Conservation (phyloP, 2,113 vertebrate species). For the Pelmatolapia mariae region DNA sequence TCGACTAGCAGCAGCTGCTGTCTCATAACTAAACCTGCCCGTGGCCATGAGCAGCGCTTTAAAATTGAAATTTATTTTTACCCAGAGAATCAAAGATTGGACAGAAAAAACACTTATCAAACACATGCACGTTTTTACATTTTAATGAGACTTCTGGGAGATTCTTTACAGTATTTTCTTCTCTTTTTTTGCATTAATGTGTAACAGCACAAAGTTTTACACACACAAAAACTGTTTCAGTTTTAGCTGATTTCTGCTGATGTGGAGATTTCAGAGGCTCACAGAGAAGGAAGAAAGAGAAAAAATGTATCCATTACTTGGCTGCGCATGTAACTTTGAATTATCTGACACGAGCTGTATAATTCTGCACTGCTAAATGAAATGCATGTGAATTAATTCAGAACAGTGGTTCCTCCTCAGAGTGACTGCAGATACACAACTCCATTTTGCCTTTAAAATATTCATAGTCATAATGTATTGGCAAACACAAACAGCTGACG, state of each 20-base stretch:
- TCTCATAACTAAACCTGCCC: constrained; percentile 5
- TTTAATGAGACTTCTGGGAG: not conserved
- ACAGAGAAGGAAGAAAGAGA: not conserved
- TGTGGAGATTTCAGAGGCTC: not conserved
- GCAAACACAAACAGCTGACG: constrained; percentile 58
- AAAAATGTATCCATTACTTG: not conserved
- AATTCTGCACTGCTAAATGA: not conserved
- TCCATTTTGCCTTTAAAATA: constrained; percentile 34
- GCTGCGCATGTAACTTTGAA: not conserved
- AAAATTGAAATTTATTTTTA: not conserved
- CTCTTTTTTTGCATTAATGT: not conserved
- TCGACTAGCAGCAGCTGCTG: not conserved
- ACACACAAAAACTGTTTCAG: not conserved
- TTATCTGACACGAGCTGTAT: not conserved
- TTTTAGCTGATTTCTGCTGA: not conserved
- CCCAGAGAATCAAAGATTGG: not conserved
- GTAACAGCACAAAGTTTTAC: not conserved
- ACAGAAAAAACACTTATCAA: not conserved
- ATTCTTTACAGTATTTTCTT: not conserved
- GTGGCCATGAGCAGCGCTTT: not conserved
- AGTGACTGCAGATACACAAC: not conserved
- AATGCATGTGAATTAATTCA: not conserved
- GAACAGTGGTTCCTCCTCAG: not conserved
- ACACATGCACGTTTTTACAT: not conserved
- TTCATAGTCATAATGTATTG: constrained; percentile 47